Evolutionary conservation across 2,113 vertebrate genomes (phyloP).

Genomic region (Dicrurus megarhynchus): DNA sequence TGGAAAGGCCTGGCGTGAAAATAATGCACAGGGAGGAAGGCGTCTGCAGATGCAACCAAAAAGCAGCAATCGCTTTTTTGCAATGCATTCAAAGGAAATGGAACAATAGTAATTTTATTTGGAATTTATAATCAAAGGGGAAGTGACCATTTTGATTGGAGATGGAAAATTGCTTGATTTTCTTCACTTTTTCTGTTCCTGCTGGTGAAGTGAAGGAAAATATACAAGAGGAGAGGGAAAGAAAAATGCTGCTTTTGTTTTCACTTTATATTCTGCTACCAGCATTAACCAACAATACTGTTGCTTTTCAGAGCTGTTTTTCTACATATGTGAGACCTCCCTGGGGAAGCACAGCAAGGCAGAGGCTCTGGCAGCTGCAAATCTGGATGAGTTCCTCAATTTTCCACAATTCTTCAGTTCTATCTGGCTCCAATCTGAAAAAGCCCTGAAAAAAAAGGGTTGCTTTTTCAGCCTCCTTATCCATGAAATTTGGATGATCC

Average conservation of each 20-base stretch:
- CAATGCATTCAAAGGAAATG: neutral
- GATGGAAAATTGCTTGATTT: constrained; percentile 25
- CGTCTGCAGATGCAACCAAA: neutral
- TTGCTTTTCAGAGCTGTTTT: neutral
- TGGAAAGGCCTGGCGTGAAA: neutral
- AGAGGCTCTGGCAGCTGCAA: neutral
- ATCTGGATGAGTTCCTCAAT: neutral
- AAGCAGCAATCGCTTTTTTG: neutral
- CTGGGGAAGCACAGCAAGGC: neutral
- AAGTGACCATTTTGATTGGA: neutral
- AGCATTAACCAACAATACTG: neutral
- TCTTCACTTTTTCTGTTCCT: neutral
- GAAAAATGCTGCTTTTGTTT: neutral
- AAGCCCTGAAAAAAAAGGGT: neutral
- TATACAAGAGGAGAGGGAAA: neutral
- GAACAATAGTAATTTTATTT: neutral
- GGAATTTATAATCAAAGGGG: neutral
- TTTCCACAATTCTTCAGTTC: neutral
- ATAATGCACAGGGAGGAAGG: neutral
- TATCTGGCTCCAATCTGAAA: neutral
- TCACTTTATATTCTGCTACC: neutral
- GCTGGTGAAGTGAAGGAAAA: neutral
- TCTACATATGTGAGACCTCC: neutral
- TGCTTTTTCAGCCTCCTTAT: neutral
- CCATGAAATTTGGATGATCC: neutral